Evolutionary conservation across 64 coral and sea anemone species (phyloP).

Genomic region (Stylophora pistillata): DNA sequence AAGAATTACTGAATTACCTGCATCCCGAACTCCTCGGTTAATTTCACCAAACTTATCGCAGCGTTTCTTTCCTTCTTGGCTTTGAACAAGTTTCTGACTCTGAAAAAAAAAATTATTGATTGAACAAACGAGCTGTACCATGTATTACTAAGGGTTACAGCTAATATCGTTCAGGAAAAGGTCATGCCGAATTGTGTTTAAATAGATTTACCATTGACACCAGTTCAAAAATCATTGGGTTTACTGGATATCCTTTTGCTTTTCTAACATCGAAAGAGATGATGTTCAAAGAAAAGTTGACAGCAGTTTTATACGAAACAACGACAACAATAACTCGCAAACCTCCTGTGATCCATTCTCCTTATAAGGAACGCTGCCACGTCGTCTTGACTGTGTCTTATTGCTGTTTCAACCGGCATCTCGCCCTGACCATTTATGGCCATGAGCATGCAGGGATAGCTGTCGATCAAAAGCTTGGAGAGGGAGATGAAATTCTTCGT

Average conservation of each 20-base stretch:
- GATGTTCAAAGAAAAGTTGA: too few species aligned
- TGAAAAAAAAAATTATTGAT: neutral
- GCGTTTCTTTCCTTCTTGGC: slow-evolving; percentile 32
- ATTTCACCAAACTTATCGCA: slow-evolving; percentile 20
- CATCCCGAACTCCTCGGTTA: slow-evolving; percentile 51
- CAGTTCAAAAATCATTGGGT: too few species aligned
- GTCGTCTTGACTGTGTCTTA: slow-evolving; percentile 49
- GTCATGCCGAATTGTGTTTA: neutral
- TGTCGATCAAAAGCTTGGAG: slow-evolving; percentile 18
- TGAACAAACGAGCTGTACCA: too few species aligned
- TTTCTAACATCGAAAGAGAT: too few species aligned
- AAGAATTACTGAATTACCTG: slow-evolving; percentile 5
- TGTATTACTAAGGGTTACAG: neutral
- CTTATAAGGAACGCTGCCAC: slow-evolving; percentile 57
- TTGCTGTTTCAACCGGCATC: slow-evolving; percentile 50
- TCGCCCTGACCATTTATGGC: slow-evolving; percentile 26
- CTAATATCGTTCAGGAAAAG: too few species aligned
- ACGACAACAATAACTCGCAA: too few species aligned
- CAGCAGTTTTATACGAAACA: too few species aligned
- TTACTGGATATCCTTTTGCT: too few species aligned
- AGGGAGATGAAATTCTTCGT: slow-evolving; percentile 39
- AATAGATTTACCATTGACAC: too few species aligned
- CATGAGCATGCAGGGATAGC: slow-evolving; percentile 49
- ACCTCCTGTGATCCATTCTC: slow-evolving; percentile 57
- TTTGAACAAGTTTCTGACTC: slow-evolving; percentile 53